Percentiles rank a stretch among this genome's conserved stretches.
Conservation (phyloP, 2,888 invertebrate species). For the Pycnomerus fuliginosus region DNA sequence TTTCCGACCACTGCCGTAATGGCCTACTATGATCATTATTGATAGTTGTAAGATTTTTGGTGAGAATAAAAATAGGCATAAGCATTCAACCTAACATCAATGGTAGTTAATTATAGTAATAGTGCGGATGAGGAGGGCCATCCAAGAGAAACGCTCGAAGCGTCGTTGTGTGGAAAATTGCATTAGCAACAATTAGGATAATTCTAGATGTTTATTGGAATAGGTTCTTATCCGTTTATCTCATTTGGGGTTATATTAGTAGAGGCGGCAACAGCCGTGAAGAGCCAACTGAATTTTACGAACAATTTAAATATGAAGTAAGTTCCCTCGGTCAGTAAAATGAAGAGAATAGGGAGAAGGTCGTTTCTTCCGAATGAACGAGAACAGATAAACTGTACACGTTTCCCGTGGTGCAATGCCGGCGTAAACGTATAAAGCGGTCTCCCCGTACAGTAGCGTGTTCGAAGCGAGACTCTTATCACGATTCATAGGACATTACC, state of each 20-base stretch:
- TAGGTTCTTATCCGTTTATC: constrained; percentile 10
- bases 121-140: too few species aligned
- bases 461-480: constrained; percentile 44
- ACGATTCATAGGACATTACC: constrained; percentile 52
- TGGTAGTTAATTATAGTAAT: too few species aligned
- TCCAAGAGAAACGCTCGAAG: too few species aligned
- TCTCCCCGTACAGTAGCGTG: constrained; percentile 25
- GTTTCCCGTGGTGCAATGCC: constrained; percentile 18
- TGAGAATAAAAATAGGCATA: too few species aligned
- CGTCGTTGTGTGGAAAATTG: constrained; percentile 5
- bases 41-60: too few species aligned
- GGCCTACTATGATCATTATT: too few species aligned
- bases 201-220: constrained; percentile 13
- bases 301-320: constrained; percentile 35
- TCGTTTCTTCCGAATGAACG: constrained; percentile 24
- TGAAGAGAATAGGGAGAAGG: constrained; percentile 14
- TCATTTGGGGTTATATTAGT: constrained; percentile 4
- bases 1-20: too few species aligned
- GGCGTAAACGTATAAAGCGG: constrained; percentile 21
- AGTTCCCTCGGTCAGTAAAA: constrained; percentile 24
- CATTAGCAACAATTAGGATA: constrained; percentile 12
- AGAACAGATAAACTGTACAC: constrained; percentile 24
- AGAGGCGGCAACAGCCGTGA: constrained; percentile 4
- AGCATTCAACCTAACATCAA: too few species aligned
- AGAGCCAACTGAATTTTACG: constrained; percentile 34